Conservation (phyloP, 2,113 vertebrate genomes). For the Bagarius yarrelli region DNA sequence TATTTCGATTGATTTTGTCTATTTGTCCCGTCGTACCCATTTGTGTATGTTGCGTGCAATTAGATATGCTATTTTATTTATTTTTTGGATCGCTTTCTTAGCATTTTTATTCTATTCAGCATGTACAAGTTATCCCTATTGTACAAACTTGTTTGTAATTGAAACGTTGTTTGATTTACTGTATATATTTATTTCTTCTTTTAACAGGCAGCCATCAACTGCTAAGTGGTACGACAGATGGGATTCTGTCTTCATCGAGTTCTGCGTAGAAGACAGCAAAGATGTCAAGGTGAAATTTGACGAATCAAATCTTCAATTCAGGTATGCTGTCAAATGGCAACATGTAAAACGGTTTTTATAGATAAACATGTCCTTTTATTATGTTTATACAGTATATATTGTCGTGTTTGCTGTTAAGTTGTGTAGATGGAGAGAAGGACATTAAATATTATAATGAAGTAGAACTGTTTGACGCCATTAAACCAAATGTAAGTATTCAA, state of each 20-base stretch:
- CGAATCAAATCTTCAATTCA: slow-evolving; percentile 87
- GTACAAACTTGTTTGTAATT: too few relatives aligned
- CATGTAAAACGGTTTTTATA: neutral
- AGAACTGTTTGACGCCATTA: slow-evolving; percentile 90
- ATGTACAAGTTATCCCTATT: too few relatives aligned
- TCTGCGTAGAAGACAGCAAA: slow-evolving; percentile 97
- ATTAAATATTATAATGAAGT: slow-evolving; percentile 90
- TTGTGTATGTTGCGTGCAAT: too few relatives aligned
- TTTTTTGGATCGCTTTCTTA: too few relatives aligned
- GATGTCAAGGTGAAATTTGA: slow-evolving; percentile 89
- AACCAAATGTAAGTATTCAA: slow-evolving; percentile 86
- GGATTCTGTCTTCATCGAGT: slow-evolving; percentile 93
- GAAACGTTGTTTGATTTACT: too few relatives aligned
- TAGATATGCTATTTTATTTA: too few relatives aligned
- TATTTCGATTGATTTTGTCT: too few relatives aligned
- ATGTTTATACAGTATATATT: neutral
- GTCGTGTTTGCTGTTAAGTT: slow-evolving; percentile 72
- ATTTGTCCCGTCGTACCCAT: too few relatives aligned
- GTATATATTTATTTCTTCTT: neutral
- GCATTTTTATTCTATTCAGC: too few relatives aligned
- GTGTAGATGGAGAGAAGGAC: slow-evolving; percentile 87
- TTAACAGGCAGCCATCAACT: slow-evolving; percentile 85
- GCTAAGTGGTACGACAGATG: slow-evolving; percentile 98
- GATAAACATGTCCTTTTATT: neutral
- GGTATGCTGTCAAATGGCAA: slow-evolving; percentile 73